phyloP scores from a whole-genome alignment of 30 jellyfish, hydroid and myxozoan species.

The Turritopsis rubra region DNA sequence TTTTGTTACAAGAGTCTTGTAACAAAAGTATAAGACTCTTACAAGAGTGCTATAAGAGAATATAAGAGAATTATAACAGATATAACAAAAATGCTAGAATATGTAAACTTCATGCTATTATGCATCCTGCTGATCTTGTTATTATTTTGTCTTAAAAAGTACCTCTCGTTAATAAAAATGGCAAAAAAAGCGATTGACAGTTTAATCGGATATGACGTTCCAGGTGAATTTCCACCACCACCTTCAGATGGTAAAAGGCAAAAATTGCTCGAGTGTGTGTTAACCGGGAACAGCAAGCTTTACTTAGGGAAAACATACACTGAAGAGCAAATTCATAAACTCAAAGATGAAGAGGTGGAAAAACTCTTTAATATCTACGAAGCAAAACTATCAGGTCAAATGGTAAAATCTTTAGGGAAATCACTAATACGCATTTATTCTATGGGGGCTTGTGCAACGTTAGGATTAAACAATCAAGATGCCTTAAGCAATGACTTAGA shows the following conservation, averaged over 20 bases:
- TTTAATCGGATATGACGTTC: not conserved
- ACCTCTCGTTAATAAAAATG: not conserved
- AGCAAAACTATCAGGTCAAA: not conserved
- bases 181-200: not conserved
- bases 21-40: too few species aligned
- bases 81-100: not conserved
- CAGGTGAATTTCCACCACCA: not conserved
- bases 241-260: too few species aligned
- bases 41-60: too few species aligned
- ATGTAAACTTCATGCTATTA: not conserved
- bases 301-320: too few species aligned
- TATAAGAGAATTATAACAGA: too few species aligned
- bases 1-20: too few species aligned
- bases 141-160: not conserved
- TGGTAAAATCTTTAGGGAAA: not conserved
- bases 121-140: not conserved
- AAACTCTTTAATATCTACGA: not conserved
- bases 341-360: not conserved
- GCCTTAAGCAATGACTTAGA: constrained; percentile 1
- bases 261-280: not conserved
- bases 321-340: constrained; percentile 3
- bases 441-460: not conserved
- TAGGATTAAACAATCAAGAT: constrained; percentile 1
- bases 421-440: not conserved
- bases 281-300: not conserved